Base-by-base conservation (phyloP, 2,888 invertebrate genomes). In the Agriopis aurantiaria region DNA sequence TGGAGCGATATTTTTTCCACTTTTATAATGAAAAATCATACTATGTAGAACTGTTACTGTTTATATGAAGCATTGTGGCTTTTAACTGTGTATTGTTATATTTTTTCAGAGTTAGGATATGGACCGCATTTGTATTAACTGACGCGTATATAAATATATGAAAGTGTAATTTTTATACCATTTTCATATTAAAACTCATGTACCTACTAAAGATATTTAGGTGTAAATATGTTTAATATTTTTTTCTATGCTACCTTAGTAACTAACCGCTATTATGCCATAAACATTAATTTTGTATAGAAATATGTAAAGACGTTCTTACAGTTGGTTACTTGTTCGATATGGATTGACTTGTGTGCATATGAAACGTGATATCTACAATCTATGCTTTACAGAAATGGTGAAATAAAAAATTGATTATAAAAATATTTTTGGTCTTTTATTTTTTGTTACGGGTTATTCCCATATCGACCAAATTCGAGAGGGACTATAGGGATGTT, bases 141-240 rank as follows among this genome's bases (percentile, higher is more conserved):
- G 82, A 87, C 88, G 86, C 89, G 85, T 90, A 89, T 90, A 23
- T 23, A 23, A n/a, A 87, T 92, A 90, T 90, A 92, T 93, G 90
- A 87, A 93, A 92, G 88, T 92, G 93, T 93, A 93, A 93, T 93
- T 93, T 94, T 94, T 93, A 92, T 94, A 94, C 94, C 88, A 90
- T 92, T 93, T 94, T 93, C 93, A 91, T 93, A 94, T 91, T 85
- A 91, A 87, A 92, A 91, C 91, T 93, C 91, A 86, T 93, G 92
- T 94, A 93, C 91, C 93, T 93, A 91, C 90, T 90, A 89, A 88
- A 88, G 82, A 72, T 89, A 87, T 85, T 87, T 91, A 92, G 87
- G 85, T 94, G 93, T 93, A 93, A 93, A 93, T 91, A 91, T 89
- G 88, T 90, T 90, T 91, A 92, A 90, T 91, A 89, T 90, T 92